Base-by-base conservation (phyloP, 2,797 vertebrate genomes). In the Protonibea diacanthus region DNA sequence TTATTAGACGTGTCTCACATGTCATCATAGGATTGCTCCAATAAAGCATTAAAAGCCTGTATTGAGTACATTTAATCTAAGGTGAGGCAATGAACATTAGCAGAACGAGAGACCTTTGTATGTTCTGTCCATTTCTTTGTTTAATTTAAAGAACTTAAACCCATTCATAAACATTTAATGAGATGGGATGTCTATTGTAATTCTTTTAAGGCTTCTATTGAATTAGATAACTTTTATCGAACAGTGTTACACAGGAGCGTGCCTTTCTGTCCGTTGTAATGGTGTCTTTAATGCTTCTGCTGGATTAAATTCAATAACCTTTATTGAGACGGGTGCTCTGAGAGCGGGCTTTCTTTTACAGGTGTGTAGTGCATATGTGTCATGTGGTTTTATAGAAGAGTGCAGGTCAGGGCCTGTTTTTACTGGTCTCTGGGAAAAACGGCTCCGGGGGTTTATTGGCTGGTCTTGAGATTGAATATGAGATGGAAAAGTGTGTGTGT, bases 401-500 rank as follows among this genome's bases (percentile, higher is more conserved):
- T 48, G 69, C 72, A 48, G 81, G 81, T 84, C 74, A 29, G 78
- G 78, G 42, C 63, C 18, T 45, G 71, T 85, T 91, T 91, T 92
- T 83, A 91, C 77, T 79, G 74, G 52, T 62, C 69, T 81, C 55
- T 45, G 61, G 59, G 69, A 83, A 77, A 73, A 74, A 67, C 18
- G 3, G 47, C 66, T 52, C 21, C 25, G 0, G 61, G 33, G 47
- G 81, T 90, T 92, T 92, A 92, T 85, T 84, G 76, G 73, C 59
- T 11, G 20, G 71, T 45, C 38, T 33, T 80, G 80, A 86, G 87
- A 92, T 90, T 90, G 88, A 78, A 83, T 82, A 20, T 11, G 0
- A 74, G 84, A 89, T 86, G 76, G 83, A 55, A 74, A 58, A 25
- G 60, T 49, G 70, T 49, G 68, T 27, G 25, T 27, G 25, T 27